Evolutionary conservation across 2,113 vertebrate species (phyloP).

Genomic region (Neodon shergylaensis): DNA sequence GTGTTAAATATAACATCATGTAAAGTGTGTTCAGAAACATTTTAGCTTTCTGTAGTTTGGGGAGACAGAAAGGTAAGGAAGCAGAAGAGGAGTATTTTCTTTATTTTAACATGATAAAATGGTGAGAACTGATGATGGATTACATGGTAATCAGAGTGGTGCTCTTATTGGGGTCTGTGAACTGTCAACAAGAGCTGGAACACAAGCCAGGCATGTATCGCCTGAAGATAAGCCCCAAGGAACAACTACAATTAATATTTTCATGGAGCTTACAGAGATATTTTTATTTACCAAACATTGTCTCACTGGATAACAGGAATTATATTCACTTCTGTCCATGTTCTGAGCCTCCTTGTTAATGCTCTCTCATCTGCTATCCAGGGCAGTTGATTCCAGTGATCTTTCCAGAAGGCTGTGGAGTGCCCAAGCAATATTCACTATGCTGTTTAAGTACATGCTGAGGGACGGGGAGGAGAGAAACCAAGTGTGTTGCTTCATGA

Average conservation of each 20-base stretch:
- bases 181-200: background rate
- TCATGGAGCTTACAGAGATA: background rate
- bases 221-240: background rate
- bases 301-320: background rate
- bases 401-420: background rate
- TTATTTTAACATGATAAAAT: conserved; percentile 38
- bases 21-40: background rate
- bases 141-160: background rate
- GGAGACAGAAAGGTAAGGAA: background rate
- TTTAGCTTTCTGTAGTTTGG: background rate
- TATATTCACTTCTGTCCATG: background rate
- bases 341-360: background rate
- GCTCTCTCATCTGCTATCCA: background rate
- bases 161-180: background rate
- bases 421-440: background rate
- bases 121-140: background rate
- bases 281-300: background rate
- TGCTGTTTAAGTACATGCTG: background rate
- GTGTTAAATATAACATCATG: background rate
- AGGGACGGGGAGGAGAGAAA: background rate
- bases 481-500: background rate
- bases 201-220: background rate
- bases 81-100: background rate
- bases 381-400: background rate
- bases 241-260: conserved; percentile 27